phyloP scores from a whole-genome alignment of 2,888 invertebrate species.

The Lithophane ornitopus region DNA sequence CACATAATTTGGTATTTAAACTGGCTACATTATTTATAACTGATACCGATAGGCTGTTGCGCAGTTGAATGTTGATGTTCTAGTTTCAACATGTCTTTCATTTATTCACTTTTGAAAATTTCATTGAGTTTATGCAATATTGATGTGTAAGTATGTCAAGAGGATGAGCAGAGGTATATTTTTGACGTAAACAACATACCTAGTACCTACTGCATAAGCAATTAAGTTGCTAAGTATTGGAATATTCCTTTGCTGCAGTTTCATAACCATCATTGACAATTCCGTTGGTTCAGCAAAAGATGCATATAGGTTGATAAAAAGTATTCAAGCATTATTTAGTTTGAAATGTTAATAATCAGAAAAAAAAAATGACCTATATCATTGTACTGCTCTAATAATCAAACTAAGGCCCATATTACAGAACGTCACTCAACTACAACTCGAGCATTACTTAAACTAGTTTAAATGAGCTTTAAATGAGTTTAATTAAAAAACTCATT shows the following conservation, averaged over 20 bases:
- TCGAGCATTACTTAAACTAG: no score
- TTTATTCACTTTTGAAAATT: constrained; percentile 73
- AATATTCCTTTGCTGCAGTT: neutral
- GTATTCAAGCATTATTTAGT: neutral
- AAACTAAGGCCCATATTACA: neutral
- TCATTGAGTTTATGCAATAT: constrained; percentile 55
- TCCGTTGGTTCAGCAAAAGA: neutral
- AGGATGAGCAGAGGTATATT: constrained; percentile 27
- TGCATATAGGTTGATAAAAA: neutral
- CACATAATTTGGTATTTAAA: constrained; percentile 81
- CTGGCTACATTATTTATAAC: constrained; percentile 75
- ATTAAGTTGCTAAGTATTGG: neutral
- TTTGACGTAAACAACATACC: neutral
- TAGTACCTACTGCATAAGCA: neutral
- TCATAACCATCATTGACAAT: neutral
- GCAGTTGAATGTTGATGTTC: constrained; percentile 74
- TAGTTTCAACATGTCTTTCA: constrained; percentile 73
- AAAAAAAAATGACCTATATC: neutral
- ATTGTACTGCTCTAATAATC: neutral
- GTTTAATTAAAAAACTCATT: no score
- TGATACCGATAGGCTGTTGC: constrained; percentile 69
- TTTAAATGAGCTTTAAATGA: no score
- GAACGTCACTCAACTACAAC: no score
- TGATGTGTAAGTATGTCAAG: constrained; percentile 36
- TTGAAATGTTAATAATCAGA: neutral